Base-by-base conservation (phyloP, 64 coral and sea anemone species). In the Orbicella faveolata region DNA sequence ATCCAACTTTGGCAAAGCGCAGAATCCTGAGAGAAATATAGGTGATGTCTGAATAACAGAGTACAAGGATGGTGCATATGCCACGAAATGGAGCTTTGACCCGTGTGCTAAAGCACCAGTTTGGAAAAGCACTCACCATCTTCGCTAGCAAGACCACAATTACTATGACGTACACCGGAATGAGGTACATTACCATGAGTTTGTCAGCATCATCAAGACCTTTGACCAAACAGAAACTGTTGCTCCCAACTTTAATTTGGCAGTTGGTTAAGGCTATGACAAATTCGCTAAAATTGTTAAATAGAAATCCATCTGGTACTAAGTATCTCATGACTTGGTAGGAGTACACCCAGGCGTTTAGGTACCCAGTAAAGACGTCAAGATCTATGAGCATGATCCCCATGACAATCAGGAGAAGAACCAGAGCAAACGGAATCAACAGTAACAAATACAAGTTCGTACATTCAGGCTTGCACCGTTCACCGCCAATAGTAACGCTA, bases 11-110 rank as follows among this genome's bases (percentile, higher is more conserved):
- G 19, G 80, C 88, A 3, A 23, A 36, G 34, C 69, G 17, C 5
- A 96, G 83, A 35, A 96, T 89, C 69, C 77, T 91, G 21, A 96
- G 23, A 1, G 95, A 96, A 75, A 96, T 88, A 23, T 76, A 67
- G 61, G 95, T 93, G 78, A 93, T 88, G n/a, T 89, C 81, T 5
- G 88, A 88, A 68, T 96, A 96, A 53, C 92, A 97, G 6, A 98
- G 74, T 25, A 98, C 96, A 68, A 98, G 83, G 26, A 98, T 72
- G 7, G 92, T 94, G 59, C 96, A 94, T 20, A 94, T 61, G 6
- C 89, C 96, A 33, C 96, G 89, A 52, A 85, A 92, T 10, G 96
- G 92, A 30, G 81, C 74, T 63, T 34, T 83, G 21, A 94, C 86
- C 44, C 53, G 70, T 63, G 36, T 81, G 73, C 77, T 91, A 8